Evolutionary conservation across 2,888 invertebrate genomes (phyloP).

Genomic region (Petrolisthes manimaculis): DNA sequence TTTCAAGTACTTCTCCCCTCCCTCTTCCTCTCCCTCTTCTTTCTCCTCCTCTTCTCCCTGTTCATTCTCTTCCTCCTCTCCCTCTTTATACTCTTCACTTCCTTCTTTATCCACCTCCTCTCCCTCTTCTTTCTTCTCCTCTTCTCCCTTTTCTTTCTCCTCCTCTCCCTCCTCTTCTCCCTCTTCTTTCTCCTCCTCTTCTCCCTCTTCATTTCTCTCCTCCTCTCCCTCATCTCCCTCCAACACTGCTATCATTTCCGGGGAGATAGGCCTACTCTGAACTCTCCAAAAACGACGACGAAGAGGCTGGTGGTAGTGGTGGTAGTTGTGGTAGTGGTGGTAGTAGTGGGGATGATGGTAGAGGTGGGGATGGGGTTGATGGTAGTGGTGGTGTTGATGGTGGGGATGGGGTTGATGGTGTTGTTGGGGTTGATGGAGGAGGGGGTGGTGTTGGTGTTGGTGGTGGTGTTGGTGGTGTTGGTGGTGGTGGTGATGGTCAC

Average conservation of each 20-base stretch:
- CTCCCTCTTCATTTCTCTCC: background rate
- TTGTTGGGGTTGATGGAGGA: background rate
- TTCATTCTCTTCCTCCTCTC: background rate
- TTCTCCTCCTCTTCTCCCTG: background rate
- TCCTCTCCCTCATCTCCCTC: no score
- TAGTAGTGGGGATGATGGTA: background rate
- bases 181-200: background rate
- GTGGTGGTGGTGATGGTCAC: conserved; percentile 1
- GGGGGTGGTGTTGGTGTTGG: background rate
- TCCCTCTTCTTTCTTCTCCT: background rate
- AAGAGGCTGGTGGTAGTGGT: no score
- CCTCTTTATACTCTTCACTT: no score
- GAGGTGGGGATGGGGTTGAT: background rate
- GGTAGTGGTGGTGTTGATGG: background rate
- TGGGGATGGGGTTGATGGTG: background rate
- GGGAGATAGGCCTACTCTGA: no score
- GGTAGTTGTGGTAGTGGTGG: background rate
- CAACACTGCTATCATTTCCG: no score
- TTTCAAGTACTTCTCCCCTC: no score
- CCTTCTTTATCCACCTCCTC: no score
- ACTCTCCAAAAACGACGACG: no score
- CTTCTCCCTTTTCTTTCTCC: background rate
- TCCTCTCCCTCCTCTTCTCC: background rate
- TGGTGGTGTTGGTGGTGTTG: background rate
- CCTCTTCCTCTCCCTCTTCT: background rate